Percentiles rank a stretch among this genome's conserved stretches.
Conservation (phyloP, 2,797 vertebrate genomes). For the Gymnopithys bicolor region DNA sequence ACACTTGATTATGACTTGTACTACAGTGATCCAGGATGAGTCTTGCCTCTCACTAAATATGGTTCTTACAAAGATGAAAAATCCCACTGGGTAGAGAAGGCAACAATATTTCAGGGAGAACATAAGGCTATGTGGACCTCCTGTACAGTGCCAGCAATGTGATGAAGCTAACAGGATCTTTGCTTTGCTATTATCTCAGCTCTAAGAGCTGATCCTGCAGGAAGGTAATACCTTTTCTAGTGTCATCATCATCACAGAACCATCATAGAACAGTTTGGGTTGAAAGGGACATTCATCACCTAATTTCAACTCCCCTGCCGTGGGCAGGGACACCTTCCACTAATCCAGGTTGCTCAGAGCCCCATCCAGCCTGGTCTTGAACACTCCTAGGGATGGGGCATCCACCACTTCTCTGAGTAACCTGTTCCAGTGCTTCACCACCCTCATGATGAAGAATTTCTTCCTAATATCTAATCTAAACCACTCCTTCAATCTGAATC, state of each 20-base stretch:
- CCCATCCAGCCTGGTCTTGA: background rate
- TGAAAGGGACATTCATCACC: background rate
- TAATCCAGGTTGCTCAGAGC: background rate
- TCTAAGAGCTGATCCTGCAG: background rate
- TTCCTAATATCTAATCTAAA: background rate
- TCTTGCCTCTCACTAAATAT: background rate
- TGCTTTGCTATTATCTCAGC: background rate
- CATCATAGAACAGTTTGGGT: background rate
- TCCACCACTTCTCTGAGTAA: background rate
- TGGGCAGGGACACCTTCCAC: background rate
- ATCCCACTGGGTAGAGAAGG: background rate
- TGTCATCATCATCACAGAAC: background rate
- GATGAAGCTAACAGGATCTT: background rate
- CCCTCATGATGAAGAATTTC: background rate
- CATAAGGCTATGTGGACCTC: background rate
- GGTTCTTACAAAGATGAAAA: background rate
- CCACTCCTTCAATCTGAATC: background rate
- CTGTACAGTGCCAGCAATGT: background rate
- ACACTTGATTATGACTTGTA: background rate
- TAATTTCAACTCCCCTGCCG: fast-evolving
- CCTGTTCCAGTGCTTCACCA: background rate
- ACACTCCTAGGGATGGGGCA: background rate
- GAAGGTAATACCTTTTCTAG: background rate
- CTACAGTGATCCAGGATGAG: background rate
- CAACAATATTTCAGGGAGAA: background rate